Conservation (phyloP, 2,113 vertebrate species). For the Helogale parvula region DNA sequence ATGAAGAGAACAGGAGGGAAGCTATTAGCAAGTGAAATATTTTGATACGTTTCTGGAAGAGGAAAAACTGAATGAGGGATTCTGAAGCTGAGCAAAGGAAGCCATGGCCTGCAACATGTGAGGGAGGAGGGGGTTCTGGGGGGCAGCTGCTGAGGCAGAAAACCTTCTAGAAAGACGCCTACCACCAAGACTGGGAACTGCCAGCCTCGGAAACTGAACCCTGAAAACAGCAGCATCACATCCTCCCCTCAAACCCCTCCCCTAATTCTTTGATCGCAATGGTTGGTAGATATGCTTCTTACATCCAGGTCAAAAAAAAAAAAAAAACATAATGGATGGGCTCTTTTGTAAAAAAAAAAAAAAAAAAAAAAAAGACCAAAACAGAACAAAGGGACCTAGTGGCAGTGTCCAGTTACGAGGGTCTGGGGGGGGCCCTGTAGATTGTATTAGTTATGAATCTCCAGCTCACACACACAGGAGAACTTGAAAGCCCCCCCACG, state of each 20-base stretch:
- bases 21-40: slow-evolving; percentile 52
- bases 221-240: neutral
- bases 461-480: neutral
- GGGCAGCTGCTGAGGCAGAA: neutral
- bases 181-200: neutral
- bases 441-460: neutral
- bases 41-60: slow-evolving; percentile 33
- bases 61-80: neutral
- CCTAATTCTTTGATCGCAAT: neutral
- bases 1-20: neutral
- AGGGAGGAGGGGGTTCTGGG: rapidly evolving
- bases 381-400: neutral
- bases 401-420: neutral
- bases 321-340: neutral
- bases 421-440: neutral
- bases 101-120: neutral
- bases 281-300: neutral
- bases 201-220: neutral
- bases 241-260: neutral
- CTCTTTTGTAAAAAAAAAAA: slow-evolving; percentile 27
- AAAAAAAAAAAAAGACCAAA: slow-evolving; percentile 5
- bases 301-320: slow-evolving; percentile 4
- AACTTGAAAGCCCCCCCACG: neutral
- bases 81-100: neutral
- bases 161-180: neutral